A percentile compares a stretch with the other conserved stretches of the same genome.
Evolutionary conservation across 2,888 invertebrate genomes (phyloP).

Genomic region (Salticus scenicus): DNA sequence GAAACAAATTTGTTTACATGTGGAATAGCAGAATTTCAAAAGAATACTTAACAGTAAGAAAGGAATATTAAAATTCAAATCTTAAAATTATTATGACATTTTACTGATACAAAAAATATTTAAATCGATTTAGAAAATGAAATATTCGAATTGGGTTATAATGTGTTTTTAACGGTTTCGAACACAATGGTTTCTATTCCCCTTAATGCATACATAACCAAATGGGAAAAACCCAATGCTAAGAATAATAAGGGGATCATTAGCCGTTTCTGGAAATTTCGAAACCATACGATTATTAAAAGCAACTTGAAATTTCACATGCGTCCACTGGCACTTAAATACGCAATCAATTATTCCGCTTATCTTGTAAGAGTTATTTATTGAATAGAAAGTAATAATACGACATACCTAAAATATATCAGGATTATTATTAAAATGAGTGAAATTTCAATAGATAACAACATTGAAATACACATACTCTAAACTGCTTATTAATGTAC

Average conservation of each 20-base stretch:
- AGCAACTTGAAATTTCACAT: background rate
- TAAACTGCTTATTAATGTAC: background rate
- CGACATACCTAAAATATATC: background rate
- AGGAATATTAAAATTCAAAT: too few relatives aligned
- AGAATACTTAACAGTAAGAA: background rate
- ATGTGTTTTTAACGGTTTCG: conserved; percentile 61
- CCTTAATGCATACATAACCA: conserved; percentile 39
- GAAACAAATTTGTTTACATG: too few relatives aligned
- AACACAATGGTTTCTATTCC: conserved; percentile 38
- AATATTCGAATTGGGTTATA: conserved; percentile 51
- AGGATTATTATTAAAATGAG: background rate
- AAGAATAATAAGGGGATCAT: conserved; percentile 51
- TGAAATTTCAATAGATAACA: background rate
- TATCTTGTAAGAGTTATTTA: background rate
- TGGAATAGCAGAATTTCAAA: too few relatives aligned
- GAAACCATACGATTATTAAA: background rate
- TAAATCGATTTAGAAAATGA: conserved; percentile 33
- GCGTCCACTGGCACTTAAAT: background rate
- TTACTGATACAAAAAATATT: too few relatives aligned
- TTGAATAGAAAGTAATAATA: background rate
- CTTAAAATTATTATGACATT: too few relatives aligned
- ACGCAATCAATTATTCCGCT: background rate
- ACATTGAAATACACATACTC: background rate
- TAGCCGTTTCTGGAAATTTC: conserved; percentile 22
- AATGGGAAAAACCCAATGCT: conserved; percentile 44